Conservation (phyloP, 64 coral and sea anemone species). For the Orbicella faveolata region DNA sequence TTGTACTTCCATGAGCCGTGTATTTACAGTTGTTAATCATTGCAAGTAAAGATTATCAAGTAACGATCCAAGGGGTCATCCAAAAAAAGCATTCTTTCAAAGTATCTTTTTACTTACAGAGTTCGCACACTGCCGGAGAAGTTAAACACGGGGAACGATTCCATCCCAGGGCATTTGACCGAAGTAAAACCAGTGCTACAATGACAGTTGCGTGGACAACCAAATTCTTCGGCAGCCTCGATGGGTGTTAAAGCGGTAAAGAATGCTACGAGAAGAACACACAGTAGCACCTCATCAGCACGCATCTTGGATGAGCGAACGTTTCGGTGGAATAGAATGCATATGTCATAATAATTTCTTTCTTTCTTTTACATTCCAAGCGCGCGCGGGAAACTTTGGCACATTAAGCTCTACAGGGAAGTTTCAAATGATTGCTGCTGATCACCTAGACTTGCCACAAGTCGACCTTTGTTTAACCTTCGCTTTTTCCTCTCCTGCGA, state of each 20-base stretch:
- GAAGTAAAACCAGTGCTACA: background rate
- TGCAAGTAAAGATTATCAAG: background rate
- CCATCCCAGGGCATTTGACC: conserved; percentile 7
- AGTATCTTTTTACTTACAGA: background rate
- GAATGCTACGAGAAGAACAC: background rate
- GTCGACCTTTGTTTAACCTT: too few relatives aligned
- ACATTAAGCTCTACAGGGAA: background rate
- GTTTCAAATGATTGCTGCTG: too few relatives aligned
- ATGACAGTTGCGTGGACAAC: conserved; percentile 2
- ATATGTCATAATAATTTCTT: background rate
- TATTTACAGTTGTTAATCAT: too few relatives aligned
- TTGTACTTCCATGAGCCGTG: too few relatives aligned
- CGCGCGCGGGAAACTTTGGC: background rate
- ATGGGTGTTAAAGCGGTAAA: background rate
- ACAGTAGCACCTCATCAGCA: background rate
- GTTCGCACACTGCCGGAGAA: background rate
- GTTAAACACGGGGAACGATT: background rate
- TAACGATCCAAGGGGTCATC: background rate
- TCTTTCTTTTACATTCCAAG: background rate
- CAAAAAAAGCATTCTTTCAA: background rate
- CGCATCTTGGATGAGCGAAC: background rate
- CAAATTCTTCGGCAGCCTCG: background rate
- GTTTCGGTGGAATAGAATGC: background rate
- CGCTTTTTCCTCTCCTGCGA: too few relatives aligned
- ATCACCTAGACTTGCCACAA: too few relatives aligned